Conservation (phyloP, 1,140 invertebrate genomes). For the Venturia canescens region DNA sequence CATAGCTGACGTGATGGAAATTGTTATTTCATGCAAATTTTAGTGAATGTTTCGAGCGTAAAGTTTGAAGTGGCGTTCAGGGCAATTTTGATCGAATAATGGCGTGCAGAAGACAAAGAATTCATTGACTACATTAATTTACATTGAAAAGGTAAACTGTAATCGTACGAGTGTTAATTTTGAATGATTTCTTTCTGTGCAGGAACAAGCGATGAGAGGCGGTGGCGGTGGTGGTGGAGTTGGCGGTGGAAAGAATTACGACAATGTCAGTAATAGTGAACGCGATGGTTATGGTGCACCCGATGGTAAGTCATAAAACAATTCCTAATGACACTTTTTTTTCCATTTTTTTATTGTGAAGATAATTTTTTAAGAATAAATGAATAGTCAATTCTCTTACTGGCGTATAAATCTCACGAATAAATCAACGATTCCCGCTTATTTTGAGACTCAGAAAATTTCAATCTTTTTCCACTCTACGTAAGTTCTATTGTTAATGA, state of each 20-base stretch:
- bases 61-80: conserved; percentile 3
- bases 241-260: conserved; percentile 70
- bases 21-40: background rate
- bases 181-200: conserved; percentile 51
- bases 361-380: background rate
- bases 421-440: no score
- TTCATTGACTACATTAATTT: no score
- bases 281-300: conserved; percentile 72
- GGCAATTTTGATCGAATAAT: conserved; percentile 39
- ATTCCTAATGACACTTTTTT: conserved; percentile 25
- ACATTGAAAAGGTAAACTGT: background rate
- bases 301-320: conserved; percentile 66
- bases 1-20: background rate
- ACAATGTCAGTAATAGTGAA: conserved; percentile 70
- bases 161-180: background rate
- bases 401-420: background rate
- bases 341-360: conserved; percentile 39
- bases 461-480: no score
- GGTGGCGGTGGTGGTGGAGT: conserved; percentile 56
- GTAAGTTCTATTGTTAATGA: background rate
- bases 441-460: no score
- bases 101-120: no score
- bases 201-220: conserved; percentile 75
- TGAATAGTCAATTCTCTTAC: no score
- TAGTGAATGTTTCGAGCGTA: background rate